Percentiles rank a stretch among this genome's conserved stretches.
These are phyloP conservation scores for Trogon surrucura DNA, from an alignment of 2,113 vertebrate species.

Conservation along the genomic window DNA sequence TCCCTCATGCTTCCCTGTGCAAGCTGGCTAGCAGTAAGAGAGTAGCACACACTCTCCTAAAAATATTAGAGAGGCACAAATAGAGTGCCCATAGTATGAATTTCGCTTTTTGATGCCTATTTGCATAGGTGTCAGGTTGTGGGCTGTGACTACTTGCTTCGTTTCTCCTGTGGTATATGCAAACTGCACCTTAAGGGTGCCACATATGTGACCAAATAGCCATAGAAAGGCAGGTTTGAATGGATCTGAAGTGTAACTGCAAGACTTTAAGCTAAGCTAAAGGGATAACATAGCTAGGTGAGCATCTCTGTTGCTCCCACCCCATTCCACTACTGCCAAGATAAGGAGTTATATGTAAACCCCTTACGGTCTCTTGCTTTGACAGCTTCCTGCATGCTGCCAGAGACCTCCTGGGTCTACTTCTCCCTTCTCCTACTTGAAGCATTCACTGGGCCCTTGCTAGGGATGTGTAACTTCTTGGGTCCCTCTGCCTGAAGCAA, in stretches of 20 bases:
- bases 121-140: neutral
- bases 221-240: neutral
- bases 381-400: neutral
- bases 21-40: neutral
- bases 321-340: accelerated
- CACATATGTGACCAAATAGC: neutral
- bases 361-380: neutral
- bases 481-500: neutral
- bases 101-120: neutral
- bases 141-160: neutral
- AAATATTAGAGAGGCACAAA: neutral
- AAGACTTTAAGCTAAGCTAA: neutral
- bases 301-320: neutral
- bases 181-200: neutral
- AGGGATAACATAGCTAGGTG: neutral
- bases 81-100: neutral
- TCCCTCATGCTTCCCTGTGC: neutral
- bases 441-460: neutral
- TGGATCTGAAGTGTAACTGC: neutral
- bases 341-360: neutral
- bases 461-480: neutral
- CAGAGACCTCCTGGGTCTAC: neutral
- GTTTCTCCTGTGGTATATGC: neutral
- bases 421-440: neutral
- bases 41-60: neutral